Conservation (phyloP, 2,888 invertebrate species). For the Eumerus sabulonum region DNA sequence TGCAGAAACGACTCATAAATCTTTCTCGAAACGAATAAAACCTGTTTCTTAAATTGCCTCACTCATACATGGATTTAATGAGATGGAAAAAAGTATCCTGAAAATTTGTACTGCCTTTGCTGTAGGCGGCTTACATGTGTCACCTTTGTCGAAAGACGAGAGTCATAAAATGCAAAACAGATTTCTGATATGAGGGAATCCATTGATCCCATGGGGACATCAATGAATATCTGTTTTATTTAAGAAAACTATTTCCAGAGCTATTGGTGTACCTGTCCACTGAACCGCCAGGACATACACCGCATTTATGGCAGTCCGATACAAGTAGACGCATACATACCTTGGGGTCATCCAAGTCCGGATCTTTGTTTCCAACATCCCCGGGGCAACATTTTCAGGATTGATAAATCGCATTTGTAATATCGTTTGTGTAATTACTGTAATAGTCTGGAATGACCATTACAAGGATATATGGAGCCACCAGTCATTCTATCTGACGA, state of each 20-base stretch:
- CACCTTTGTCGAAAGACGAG: neutral
- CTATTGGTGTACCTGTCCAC: constrained; percentile 1
- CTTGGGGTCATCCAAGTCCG: neutral
- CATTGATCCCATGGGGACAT: too few relatives aligned
- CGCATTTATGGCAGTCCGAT: constrained; percentile 1
- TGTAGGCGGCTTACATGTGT: constrained; percentile 20
- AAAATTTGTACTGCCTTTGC: constrained; percentile 37
- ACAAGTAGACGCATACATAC: neutral
- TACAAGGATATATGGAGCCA: constrained; percentile 29
- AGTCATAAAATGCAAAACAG: too few relatives aligned
- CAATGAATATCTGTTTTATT: too few relatives aligned
- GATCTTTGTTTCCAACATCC: constrained; percentile 17
- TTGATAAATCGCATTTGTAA: constrained; percentile 46
- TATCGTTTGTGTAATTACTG: constrained; percentile 51
- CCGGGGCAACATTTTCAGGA: constrained; percentile 36
- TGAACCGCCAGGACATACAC: constrained; percentile 10
- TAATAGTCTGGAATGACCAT: constrained; percentile 40
- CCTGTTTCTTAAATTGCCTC: constrained; percentile 39
- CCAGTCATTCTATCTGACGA: too few relatives aligned
- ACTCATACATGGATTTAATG: constrained; percentile 45
- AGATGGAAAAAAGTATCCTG: constrained; percentile 26
- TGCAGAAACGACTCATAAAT: constrained; percentile 43
- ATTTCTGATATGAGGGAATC: too few relatives aligned
- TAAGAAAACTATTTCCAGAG: too few relatives aligned
- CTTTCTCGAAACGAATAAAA: constrained; percentile 39